phyloP scores from a whole-genome alignment of 1,140 invertebrate genomes.

The Drosophila biarmipes region DNA sequence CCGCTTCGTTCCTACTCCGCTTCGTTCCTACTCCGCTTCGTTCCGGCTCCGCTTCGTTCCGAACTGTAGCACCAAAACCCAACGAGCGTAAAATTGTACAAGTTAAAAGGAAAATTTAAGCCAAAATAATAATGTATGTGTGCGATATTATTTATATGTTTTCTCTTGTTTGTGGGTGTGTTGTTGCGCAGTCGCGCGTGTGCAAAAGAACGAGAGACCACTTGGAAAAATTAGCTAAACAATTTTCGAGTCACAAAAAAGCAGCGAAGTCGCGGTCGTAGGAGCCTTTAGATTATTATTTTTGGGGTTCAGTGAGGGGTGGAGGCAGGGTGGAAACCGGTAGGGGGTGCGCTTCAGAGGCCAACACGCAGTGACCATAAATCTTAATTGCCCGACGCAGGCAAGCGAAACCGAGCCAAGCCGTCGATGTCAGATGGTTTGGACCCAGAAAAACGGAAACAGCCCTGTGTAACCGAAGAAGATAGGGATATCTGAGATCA shows the following conservation, averaged over 20 bases:
- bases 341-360: constrained; percentile 44
- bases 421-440: constrained; percentile 29
- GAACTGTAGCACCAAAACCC: constrained; percentile 29
- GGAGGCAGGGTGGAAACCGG: constrained; percentile 3
- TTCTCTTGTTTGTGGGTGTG: constrained; percentile 5
- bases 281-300: constrained; percentile 20
- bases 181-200: constrained; percentile 70
- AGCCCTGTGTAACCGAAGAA: constrained; percentile 1
- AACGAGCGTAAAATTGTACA: constrained; percentile 74
- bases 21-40: constrained; percentile 43
- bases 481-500: constrained; percentile 6
- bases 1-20: constrained; percentile 37
- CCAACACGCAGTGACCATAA: constrained; percentile 77
- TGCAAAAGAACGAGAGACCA: constrained; percentile 48
- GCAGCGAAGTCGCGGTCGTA: neutral
- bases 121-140: constrained; percentile 28
- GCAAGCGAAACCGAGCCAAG: constrained; percentile 64
- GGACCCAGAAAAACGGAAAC: constrained; percentile 12
- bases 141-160: constrained; percentile 11
- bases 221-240: constrained; percentile 62
- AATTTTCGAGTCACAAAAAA: constrained; percentile 41
- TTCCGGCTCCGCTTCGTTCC: constrained; percentile 18
- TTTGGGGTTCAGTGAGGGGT: constrained; percentile 16
- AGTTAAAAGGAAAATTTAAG: constrained; percentile 70
- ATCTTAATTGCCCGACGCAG: constrained; percentile 76